Evolutionary conservation across 2,113 vertebrate genomes (phyloP).

Genomic region (Callospermophilus lateralis): DNA sequence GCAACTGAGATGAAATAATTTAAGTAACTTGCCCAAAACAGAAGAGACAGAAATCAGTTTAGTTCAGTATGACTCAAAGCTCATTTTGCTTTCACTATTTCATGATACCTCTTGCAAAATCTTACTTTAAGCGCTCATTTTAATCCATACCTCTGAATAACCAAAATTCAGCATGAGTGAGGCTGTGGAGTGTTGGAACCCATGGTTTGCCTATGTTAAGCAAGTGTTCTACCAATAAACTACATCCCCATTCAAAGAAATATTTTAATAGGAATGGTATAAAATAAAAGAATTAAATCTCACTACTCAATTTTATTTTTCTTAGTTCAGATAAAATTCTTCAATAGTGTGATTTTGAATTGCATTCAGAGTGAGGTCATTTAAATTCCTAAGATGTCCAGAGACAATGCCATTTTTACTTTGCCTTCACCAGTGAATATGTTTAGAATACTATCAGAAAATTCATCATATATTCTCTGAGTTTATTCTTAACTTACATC

Average conservation of each 20-base stretch:
- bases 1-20: background rate
- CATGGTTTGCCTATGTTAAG: too few species aligned
- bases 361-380: background rate
- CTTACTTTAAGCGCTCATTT: conserved; percentile 49
- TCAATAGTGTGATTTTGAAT: background rate
- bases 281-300: conserved; percentile 34
- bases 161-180: background rate
- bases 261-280: background rate
- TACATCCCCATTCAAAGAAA: background rate
- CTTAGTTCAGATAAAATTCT: background rate
- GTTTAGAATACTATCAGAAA: conserved; percentile 7
- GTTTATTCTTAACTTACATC: conserved; percentile 24
- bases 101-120: background rate
- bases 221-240: too few species aligned
- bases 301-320: conserved; percentile 26
- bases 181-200: too few species aligned
- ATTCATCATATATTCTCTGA: conserved; percentile 10
- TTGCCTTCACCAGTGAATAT: background rate
- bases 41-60: background rate
- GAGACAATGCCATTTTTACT: background rate
- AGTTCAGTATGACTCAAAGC: background rate
- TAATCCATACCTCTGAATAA: conserved; percentile 14
- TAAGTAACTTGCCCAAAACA: conserved; percentile 33
- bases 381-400: conserved; percentile 8
- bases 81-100: conserved; percentile 37